These are phyloP conservation scores for Aldrovandia affinis DNA, from an alignment of 2,797 vertebrate genomes.

Conservation along the genomic window DNA sequence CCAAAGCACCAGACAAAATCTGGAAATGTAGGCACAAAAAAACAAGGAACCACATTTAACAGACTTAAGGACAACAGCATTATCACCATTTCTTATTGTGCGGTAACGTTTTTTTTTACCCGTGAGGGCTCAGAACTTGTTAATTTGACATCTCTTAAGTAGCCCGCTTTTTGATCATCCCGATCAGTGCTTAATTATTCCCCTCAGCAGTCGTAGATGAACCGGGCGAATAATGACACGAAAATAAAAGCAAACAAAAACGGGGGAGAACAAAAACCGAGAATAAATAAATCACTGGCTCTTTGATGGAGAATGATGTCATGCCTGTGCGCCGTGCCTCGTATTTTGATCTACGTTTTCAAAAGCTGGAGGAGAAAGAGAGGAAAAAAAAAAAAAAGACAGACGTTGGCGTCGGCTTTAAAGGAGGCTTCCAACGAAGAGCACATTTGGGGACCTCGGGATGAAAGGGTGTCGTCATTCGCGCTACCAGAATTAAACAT, in stretches of 20 bases:
- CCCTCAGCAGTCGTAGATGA: slow-evolving; percentile 13
- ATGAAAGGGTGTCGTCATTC: slow-evolving; percentile 50
- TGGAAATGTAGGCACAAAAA: background rate
- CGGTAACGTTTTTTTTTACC: slow-evolving; percentile 18
- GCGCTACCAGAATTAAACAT: slow-evolving; percentile 53
- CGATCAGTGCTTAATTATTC: slow-evolving; percentile 37
- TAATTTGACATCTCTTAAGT: slow-evolving; percentile 35
- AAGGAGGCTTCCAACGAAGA: slow-evolving; percentile 40
- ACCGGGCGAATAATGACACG: slow-evolving; percentile 20
- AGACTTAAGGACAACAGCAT: slow-evolving; percentile 11
- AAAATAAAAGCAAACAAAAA: slow-evolving; percentile 28
- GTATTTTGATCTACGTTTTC: slow-evolving; percentile 50
- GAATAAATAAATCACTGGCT: slow-evolving; percentile 33
- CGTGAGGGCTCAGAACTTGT: slow-evolving; percentile 22
- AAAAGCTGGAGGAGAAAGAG: slow-evolving; percentile 47
- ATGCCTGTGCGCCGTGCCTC: slow-evolving; percentile 39
- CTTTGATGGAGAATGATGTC: slow-evolving; percentile 35
- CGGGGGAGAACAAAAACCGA: background rate
- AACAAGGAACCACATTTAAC: slow-evolving; percentile 20
- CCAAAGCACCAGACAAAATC: slow-evolving; percentile 21
- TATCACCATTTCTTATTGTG: slow-evolving; percentile 26
- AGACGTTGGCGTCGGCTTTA: slow-evolving; percentile 44
- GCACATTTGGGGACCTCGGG: slow-evolving; percentile 45
- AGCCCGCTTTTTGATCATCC: slow-evolving; percentile 34
- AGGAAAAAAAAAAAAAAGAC: slow-evolving; percentile 27